phyloP scores from a whole-genome alignment of 2,888 invertebrate genomes.

The Eulithis testata region DNA sequence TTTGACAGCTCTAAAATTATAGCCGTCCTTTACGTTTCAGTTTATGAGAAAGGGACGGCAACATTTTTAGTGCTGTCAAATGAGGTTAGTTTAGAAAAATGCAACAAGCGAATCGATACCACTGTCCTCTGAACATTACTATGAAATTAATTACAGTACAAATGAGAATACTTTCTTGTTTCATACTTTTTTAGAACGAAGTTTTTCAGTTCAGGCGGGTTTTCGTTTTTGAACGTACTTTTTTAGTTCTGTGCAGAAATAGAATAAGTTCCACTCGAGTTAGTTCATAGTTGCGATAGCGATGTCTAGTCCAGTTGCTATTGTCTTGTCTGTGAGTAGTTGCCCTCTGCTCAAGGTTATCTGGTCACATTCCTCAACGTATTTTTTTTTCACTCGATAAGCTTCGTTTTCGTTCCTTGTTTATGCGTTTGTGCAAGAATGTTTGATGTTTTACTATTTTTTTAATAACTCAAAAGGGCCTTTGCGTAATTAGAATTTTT shows the following conservation, averaged over 20 bases:
- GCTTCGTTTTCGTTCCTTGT: conserved; percentile 37
- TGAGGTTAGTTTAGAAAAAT: too few relatives aligned
- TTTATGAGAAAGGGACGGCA: too few relatives aligned
- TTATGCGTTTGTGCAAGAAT: conserved; percentile 20
- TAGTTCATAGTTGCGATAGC: conserved; percentile 22
- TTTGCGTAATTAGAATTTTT: neutral
- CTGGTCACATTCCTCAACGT: conserved; percentile 62
- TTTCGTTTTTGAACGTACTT: too few relatives aligned
- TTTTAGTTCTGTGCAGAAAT: neutral
- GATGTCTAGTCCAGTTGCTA: conserved; percentile 43
- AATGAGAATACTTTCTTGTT: too few relatives aligned
- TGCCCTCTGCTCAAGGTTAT: conserved; percentile 69
- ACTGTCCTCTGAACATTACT: too few relatives aligned
- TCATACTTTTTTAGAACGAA: too few relatives aligned
- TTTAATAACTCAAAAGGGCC: neutral
- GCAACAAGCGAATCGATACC: too few relatives aligned
- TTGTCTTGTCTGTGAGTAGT: conserved; percentile 55
- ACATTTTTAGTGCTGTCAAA: too few relatives aligned
- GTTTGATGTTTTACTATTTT: conserved; percentile 13
- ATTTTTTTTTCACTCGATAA: conserved; percentile 38
- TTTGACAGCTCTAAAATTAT: too few relatives aligned
- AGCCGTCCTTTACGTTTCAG: too few relatives aligned
- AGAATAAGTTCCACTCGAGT: conserved; percentile 7
- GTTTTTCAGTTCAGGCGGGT: too few relatives aligned
- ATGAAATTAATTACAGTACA: too few relatives aligned